Evolutionary conservation across 2,888 invertebrate genomes (phyloP).

Genomic region (Labia minor): DNA sequence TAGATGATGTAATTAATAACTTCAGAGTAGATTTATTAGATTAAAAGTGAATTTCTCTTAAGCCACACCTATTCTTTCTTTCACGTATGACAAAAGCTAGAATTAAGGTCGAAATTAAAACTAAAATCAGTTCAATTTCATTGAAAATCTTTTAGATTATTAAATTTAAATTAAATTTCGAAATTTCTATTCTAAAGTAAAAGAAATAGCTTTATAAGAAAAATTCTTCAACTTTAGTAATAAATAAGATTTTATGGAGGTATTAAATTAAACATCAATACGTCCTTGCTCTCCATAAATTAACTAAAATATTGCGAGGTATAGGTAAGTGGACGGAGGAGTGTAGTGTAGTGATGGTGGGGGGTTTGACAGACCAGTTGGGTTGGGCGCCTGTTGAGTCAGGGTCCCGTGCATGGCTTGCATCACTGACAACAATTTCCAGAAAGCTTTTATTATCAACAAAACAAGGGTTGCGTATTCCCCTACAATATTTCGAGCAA

Average conservation of each 20-base stretch:
- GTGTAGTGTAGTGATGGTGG: too few species aligned
- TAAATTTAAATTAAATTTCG: too few species aligned
- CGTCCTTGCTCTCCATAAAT: constrained; percentile 7
- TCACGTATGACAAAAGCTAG: background rate
- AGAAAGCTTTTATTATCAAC: background rate
- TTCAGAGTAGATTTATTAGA: background rate
- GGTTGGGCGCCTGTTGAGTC: background rate
- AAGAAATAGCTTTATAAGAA: too few species aligned
- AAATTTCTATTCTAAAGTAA: too few species aligned
- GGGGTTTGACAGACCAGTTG: background rate
- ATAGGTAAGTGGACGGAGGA: background rate
- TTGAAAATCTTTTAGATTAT: too few species aligned
- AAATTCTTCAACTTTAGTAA: background rate
- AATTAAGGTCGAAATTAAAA: background rate
- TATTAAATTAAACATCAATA: background rate
- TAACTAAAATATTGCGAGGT: constrained; percentile 7
- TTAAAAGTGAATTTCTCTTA: background rate
- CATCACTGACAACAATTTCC: background rate
- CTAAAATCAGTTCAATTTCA: background rate
- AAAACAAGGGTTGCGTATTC: too few species aligned
- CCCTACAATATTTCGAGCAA: too few species aligned
- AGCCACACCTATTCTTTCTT: background rate
- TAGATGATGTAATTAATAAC: background rate
- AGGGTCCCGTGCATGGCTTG: background rate
- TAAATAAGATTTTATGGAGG: background rate